Percentiles rank a stretch among this genome's conserved stretches.
These are phyloP conservation scores for Leptinotarsa peninsularis DNA, from an alignment of 2,888 invertebrate genomes.

Conservation along the genomic window DNA sequence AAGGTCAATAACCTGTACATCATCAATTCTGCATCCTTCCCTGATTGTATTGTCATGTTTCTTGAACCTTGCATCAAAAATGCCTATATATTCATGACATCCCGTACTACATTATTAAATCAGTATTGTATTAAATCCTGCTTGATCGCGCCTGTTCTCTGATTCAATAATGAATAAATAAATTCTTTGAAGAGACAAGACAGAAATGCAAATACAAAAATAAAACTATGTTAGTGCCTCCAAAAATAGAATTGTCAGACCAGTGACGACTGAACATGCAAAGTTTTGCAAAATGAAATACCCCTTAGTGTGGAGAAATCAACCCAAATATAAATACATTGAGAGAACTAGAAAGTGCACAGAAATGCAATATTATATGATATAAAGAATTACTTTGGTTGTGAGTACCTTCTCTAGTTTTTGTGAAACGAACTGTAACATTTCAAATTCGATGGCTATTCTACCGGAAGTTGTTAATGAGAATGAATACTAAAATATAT, in stretches of 20 bases:
- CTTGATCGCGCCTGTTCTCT: not conserved
- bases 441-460: not conserved
- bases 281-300: not conserved
- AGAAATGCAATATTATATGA: too few relatives aligned
- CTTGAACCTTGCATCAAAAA: not conserved
- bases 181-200: constrained; percentile 12
- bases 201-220: constrained; percentile 18
- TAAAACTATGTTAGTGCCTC: not conserved
- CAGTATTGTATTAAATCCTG: constrained; percentile 1
- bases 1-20: not conserved
- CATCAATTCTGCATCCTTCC: not conserved
- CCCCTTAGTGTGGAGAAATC: not conserved
- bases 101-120: not conserved
- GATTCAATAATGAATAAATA: constrained; percentile 6
- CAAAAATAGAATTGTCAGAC: constrained; percentile 16
- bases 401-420: too few relatives aligned
- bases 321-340: not conserved
- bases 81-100: constrained; percentile 8
- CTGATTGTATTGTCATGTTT: not conserved
- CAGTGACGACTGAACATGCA: constrained; percentile 2
- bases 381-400: too few relatives aligned
- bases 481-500: constrained; percentile 9
- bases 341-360: not conserved
- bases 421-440: not conserved
- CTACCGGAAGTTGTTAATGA: constrained; percentile 18